Conservation (phyloP, 2,888 invertebrate species). For the Latheticus oryzae region DNA sequence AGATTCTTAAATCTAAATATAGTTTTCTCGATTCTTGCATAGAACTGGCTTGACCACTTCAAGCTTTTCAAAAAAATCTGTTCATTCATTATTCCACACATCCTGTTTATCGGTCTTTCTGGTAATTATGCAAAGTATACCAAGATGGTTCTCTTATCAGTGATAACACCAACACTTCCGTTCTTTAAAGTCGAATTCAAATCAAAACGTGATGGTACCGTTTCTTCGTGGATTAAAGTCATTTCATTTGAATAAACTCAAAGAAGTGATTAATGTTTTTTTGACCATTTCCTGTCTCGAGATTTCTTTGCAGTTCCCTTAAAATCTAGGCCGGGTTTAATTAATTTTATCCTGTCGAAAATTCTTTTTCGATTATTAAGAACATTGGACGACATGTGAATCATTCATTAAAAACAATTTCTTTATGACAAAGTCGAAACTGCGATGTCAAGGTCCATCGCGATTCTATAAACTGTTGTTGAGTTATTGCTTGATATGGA, state of each 20-base stretch:
- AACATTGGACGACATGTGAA: constrained; percentile 19
- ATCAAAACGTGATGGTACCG: constrained; percentile 15
- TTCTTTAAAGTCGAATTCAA: too few relatives aligned
- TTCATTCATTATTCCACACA: constrained; percentile 43
- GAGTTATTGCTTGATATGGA: constrained; percentile 22
- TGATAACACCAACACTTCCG: too few relatives aligned
- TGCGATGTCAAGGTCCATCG: constrained; percentile 28
- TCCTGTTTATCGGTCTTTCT: constrained; percentile 37
- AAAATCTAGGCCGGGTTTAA: constrained; percentile 26
- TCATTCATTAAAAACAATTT: constrained; percentile 32
- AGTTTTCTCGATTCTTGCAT: too few relatives aligned
- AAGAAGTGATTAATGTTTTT: constrained; percentile 9
- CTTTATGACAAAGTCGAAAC: constrained; percentile 20
- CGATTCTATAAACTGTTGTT: constrained; percentile 15
- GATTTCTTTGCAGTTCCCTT: constrained; percentile 25
- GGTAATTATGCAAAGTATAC: constrained; percentile 30
- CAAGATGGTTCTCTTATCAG: constrained; percentile 25
- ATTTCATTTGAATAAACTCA: constrained; percentile 3
- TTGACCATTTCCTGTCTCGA: constrained; percentile 10
- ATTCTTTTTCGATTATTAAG: constrained; percentile 4
- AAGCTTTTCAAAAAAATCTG: constrained; percentile 34
- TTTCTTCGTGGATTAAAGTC: constrained; percentile 19
- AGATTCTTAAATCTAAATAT: too few relatives aligned
- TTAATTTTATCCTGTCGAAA: constrained; percentile 19
- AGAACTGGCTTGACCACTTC: constrained; percentile 42